phyloP scores from a whole-genome alignment of 2,797 vertebrate species.

The Alectoris magna region DNA sequence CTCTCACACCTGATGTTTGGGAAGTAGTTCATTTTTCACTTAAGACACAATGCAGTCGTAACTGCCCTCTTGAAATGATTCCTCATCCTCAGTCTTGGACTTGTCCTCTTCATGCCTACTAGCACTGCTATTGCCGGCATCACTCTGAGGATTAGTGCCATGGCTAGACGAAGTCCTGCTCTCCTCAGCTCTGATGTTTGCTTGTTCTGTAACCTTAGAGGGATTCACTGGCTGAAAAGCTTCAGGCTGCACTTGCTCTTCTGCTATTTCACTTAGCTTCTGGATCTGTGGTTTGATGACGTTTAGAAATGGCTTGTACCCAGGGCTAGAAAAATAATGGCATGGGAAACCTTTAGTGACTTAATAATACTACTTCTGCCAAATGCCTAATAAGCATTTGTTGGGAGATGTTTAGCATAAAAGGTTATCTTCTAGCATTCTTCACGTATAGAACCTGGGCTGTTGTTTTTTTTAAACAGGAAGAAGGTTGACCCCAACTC shows the following conservation, averaged over 20 bases:
- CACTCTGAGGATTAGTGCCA: slow-evolving; percentile 79
- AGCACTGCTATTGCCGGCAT: slow-evolving; percentile 67
- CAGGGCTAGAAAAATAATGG: slow-evolving; percentile 82
- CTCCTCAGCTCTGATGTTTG: slow-evolving; percentile 84
- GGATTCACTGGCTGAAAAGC: slow-evolving; percentile 87
- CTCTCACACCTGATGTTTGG: slow-evolving; percentile 50
- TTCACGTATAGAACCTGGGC: neutral
- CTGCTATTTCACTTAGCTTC: slow-evolving; percentile 86
- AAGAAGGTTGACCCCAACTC: neutral
- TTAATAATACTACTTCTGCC: neutral
- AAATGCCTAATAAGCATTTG: neutral
- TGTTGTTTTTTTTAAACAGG: neutral
- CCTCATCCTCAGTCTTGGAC: slow-evolving; percentile 82
- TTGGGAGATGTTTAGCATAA: neutral
- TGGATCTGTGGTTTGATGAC: slow-evolving; percentile 94
- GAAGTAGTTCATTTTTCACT: slow-evolving; percentile 57
- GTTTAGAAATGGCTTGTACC: slow-evolving; percentile 96
- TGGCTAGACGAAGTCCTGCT: slow-evolving; percentile 80
- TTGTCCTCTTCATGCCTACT: slow-evolving; percentile 82
- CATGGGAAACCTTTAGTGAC: neutral
- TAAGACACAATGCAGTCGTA: slow-evolving; percentile 95
- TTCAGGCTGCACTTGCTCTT: slow-evolving; percentile 89
- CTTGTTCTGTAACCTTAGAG: slow-evolving; percentile 84
- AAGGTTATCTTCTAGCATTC: neutral
- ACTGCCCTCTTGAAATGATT: slow-evolving; percentile 86